Base-by-base conservation (phyloP, 2,797 vertebrate species). In the Rhinogobio ventralis region DNA sequence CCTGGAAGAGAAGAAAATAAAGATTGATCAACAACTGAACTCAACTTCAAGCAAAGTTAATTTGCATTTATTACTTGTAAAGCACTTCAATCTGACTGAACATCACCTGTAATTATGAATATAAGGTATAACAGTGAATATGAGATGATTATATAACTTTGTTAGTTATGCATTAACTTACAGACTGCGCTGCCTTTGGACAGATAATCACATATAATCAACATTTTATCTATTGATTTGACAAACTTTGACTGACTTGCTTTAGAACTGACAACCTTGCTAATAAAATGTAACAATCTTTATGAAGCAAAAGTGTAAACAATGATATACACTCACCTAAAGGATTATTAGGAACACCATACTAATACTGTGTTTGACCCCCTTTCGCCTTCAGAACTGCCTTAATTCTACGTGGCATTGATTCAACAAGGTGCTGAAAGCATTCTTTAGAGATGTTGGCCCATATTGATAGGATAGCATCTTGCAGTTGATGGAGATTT, bases 1-100 rank as follows among this genome's bases (percentile, higher is more conserved):
- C 96, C 98, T 99, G 89, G 77, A 91, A 93, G 0, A 74, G 0
- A 85, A 60, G 14, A 55, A 77, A 15, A 87, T 23, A 81, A 69
- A 5, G 9, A 62, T 30, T 60, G 75, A n/a, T 39, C 8, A 42
- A 9, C 49, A 42, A 36, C 28, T 60, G 10, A 5, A n/a, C 25
- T 60, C 10, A 25, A 30, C 15, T 45, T 11, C 62, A 11, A 23
- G 5, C 17, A 17, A 49, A 53, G 14, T 23, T 5, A 3, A 25
- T 28, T 68, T 46, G 39, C n/a, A 42, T 39, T 25, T 25, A 36
- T 36, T 45, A 53, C 10, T 33, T 19, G 0, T 15, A 69, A 14
- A 71, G 13, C 20, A 69, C 20, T 23, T 19, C 36, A 49, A 67
- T 20, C 17, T 3, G 13, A 53, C 7, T 28, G 5, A 53, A 75